Evolutionary conservation across 1,140 invertebrate genomes (phyloP).

Genomic region (Trissolcus basalis): DNA sequence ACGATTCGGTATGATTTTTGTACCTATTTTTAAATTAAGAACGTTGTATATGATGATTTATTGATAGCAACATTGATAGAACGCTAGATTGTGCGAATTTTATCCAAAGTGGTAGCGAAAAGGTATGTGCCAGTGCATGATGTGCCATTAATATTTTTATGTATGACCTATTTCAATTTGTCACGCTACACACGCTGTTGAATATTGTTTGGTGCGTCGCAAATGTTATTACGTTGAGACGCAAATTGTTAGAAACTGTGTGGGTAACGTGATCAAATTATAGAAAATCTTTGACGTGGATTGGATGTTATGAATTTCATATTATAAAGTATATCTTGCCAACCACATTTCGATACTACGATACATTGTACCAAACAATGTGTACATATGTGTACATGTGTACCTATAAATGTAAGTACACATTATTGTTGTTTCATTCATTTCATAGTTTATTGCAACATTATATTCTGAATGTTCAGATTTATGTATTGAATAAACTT

Average conservation of each 20-base stretch:
- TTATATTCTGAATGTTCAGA: slow-evolving; percentile 67
- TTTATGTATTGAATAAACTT: slow-evolving; percentile 54
- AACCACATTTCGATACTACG: slow-evolving; percentile 39
- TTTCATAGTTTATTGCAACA: slow-evolving; percentile 74
- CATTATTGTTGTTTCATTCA: slow-evolving; percentile 72
- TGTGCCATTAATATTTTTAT: slow-evolving; percentile 70
- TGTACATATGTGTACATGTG: slow-evolving; percentile 14
- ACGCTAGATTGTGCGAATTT: slow-evolving; percentile 47
- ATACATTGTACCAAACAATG: slow-evolving; percentile 45
- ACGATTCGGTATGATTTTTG: too few species aligned
- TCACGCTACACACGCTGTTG: slow-evolving; percentile 10
- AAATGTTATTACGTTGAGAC: slow-evolving; percentile 4
- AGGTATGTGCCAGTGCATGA: slow-evolving; percentile 67
- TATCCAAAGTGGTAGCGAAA: slow-evolving; percentile 57
- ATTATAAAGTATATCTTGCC: slow-evolving; percentile 42
- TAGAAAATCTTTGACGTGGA: slow-evolving; percentile 14
- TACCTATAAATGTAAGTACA: slow-evolving; percentile 12
- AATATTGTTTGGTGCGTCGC: slow-evolving; percentile 38
- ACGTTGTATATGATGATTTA: too few species aligned
- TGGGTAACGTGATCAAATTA: slow-evolving; percentile 27
- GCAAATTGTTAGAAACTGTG: slow-evolving; percentile 43
- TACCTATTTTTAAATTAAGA: too few species aligned
- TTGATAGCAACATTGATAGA: slow-evolving; percentile 15
- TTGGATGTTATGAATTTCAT: slow-evolving; percentile 24
- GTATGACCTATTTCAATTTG: slow-evolving; percentile 29